Conservation (phyloP, 2,888 invertebrate genomes). For the Sericinus montela region DNA sequence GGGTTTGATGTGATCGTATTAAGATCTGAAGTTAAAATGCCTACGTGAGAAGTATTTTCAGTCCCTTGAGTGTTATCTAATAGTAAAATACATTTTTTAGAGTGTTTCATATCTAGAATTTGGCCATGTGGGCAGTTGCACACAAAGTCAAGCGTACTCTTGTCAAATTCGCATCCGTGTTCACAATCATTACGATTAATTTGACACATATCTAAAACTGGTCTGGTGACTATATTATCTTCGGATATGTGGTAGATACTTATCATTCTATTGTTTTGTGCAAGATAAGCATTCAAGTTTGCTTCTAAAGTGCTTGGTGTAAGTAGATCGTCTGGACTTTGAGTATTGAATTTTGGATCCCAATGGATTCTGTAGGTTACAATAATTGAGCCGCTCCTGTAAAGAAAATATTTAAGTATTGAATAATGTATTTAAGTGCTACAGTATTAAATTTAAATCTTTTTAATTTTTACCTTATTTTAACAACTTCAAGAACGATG, state of each 20-base stretch:
- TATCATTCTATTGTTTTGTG: slow-evolving; percentile 73
- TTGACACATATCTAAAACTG: slow-evolving; percentile 82
- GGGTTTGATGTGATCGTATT: slow-evolving; percentile 38
- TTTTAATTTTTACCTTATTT: slow-evolving; percentile 73
- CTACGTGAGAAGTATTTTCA: slow-evolving; percentile 32
- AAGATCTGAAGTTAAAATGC: slow-evolving; percentile 33
- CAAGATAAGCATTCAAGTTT: slow-evolving; percentile 70
- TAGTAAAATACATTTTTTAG: slow-evolving; percentile 64
- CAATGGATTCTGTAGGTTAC: slow-evolving; percentile 83
- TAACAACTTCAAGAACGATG: slow-evolving; percentile 79
- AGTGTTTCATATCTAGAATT: slow-evolving; percentile 52
- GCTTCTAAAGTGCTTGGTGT: slow-evolving; percentile 63
- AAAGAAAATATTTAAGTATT: slow-evolving; percentile 24
- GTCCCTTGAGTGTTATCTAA: slow-evolving; percentile 37
- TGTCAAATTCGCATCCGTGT: slow-evolving; percentile 83
- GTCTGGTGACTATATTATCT: slow-evolving; percentile 52
- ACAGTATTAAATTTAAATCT: too few species aligned
- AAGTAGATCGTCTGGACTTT: slow-evolving; percentile 69
- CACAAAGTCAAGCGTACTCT: slow-evolving; percentile 78
- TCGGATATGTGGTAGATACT: slow-evolving; percentile 73
- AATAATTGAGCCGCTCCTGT: slow-evolving; percentile 82
- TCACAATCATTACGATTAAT: slow-evolving; percentile 83
- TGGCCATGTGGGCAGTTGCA: slow-evolving; percentile 82
- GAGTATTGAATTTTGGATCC: slow-evolving; percentile 72
- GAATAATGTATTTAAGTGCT: neutral